Evolutionary conservation across 1,140 invertebrate species (phyloP), one percentile per base, ranked within the genome.

Genomic region (Macrosteles quadrilineatus): DNA sequence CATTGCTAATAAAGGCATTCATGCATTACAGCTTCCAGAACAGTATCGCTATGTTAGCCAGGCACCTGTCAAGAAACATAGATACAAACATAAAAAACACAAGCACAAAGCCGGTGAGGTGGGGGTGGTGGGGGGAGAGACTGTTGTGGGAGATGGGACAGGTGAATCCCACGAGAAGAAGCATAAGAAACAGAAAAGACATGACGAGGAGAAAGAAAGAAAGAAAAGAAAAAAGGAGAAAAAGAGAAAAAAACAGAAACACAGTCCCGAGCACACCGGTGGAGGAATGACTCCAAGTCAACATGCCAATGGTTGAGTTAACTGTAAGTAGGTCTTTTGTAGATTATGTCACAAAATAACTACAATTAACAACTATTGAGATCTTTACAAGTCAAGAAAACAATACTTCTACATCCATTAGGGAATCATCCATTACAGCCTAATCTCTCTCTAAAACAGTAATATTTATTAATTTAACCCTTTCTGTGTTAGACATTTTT

Each of bases 151-250:
- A 78, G 84, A 87, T 73, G 87, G 89, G 63, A 89, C 88, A 65
- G 85, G 88, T 32, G 93, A 95, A 78, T 91, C 90, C 30, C 93
- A 96, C 76, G 94, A 97, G 78, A 97, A 96, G 85, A 97, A 97
- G 79, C 94, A 96, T 78, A 98, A 97, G 83, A 97, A 97, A 77
- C 93, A 96, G 77, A 97, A 96, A 78, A 84, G 93, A 23, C 93
- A 96, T 75, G 94, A 97, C 75, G 95, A 97, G 70, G 95, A 97
- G 74, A 96, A 97, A 75, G 94, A 97, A 77, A 85, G 94, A 32
- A 96, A 95, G 81, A 97, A 96, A 76, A 86, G 94, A 75, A 97
- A 97, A 87, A 97, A 97, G 82, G 94, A 97, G 76, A 95, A 97
- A 80, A 96, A 97, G 76, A 87, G 94, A 69, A 96, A 96, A 87